A percentile compares a stretch with the other conserved stretches of the same genome.
Evolutionary conservation across 2,888 invertebrate species (phyloP).

Genomic region (Alcis repandata): DNA sequence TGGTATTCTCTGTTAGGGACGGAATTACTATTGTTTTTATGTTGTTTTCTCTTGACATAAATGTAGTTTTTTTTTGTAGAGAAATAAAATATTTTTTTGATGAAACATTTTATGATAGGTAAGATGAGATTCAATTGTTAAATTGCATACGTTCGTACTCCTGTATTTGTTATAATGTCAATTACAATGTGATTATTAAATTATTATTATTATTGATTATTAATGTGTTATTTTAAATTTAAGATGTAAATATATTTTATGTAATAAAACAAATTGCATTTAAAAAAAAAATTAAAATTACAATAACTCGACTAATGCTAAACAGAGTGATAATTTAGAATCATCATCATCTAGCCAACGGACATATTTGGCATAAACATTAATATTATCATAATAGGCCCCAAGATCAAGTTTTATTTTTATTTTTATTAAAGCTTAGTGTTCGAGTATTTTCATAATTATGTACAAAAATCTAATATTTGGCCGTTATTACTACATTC

Average conservation of each 20-base stretch:
- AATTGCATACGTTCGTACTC: no score
- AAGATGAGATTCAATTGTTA: no score
- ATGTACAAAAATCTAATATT: slow-evolving; percentile 46
- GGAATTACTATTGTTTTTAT: slow-evolving; percentile 4
- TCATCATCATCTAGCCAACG: slow-evolving; percentile 35
- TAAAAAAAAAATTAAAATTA: background rate
- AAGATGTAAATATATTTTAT: no score
- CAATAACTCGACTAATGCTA: background rate
- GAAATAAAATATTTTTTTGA: background rate
- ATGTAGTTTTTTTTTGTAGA: background rate
- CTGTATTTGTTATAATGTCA: no score
- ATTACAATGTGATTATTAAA: no score
- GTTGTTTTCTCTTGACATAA: background rate
- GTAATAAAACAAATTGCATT: no score
- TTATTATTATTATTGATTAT: no score
- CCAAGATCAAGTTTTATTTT: slow-evolving; percentile 42
- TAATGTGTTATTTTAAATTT: no score
- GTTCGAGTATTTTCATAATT: slow-evolving; percentile 34
- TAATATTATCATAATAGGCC: slow-evolving; percentile 44
- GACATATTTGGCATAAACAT: slow-evolving; percentile 34
- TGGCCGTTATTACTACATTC: slow-evolving; percentile 43
- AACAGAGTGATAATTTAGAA: slow-evolving; percentile 6
- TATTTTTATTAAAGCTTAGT: slow-evolving; percentile 50
- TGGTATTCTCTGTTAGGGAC: background rate
- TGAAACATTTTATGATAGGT: no score